Percentiles rank a stretch among this genome's conserved stretches.
Evolutionary conservation across 2,113 vertebrate genomes (phyloP).

Genomic region (Columba livia): DNA sequence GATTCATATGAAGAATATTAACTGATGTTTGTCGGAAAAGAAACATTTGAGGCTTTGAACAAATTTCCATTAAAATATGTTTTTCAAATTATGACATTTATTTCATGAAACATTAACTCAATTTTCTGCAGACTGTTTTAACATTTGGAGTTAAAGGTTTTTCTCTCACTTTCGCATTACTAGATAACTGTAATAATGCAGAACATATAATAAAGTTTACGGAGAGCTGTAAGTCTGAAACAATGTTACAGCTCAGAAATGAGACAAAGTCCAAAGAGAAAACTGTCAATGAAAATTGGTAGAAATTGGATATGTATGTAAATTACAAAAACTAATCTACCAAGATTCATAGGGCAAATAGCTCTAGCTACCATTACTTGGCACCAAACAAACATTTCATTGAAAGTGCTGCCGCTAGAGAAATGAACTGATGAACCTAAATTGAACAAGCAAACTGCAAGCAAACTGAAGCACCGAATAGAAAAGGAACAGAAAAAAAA

Average conservation of each 20-base stretch:
- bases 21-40: not conserved
- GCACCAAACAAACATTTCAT: constrained; percentile 55
- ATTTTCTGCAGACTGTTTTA: constrained; percentile 35
- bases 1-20: not conserved
- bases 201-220: constrained; percentile 51
- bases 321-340: constrained; percentile 69
- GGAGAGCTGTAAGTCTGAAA: constrained; percentile 23
- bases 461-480: constrained; percentile 20
- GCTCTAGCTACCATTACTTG: constrained; percentile 50
- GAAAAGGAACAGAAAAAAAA: not conserved
- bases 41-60: not conserved
- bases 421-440: constrained; percentile 65
- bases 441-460: constrained; percentile 65
- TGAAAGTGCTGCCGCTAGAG: constrained; percentile 40
- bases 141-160: constrained; percentile 33
- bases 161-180: constrained; percentile 16
- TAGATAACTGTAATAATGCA: constrained; percentile 37
- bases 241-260: constrained; percentile 27
- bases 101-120: constrained; percentile 56
- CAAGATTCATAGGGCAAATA: constrained; percentile 56
- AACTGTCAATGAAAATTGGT: constrained; percentile 60
- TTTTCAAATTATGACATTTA: constrained; percentile 20
- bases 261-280: constrained; percentile 49
- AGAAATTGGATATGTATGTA: constrained; percentile 64
- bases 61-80: constrained; percentile 6